Percentiles rank a stretch among this genome's conserved stretches.
phyloP scores from a whole-genome alignment of 2,113 vertebrate species.

The Mellivora capensis region DNA sequence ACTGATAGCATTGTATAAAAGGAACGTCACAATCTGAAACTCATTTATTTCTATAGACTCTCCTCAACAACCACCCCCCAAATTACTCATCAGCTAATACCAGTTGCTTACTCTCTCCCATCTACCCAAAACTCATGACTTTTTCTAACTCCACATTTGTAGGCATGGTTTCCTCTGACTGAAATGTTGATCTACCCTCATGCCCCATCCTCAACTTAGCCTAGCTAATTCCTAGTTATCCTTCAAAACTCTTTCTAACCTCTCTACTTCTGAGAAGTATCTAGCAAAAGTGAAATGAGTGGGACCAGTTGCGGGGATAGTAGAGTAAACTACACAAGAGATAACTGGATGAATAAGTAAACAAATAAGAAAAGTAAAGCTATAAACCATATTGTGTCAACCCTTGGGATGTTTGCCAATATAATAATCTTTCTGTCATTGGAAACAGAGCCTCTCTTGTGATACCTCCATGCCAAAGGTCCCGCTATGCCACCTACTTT shows the following conservation, averaged over 20 bases:
- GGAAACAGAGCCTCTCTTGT: constrained; percentile 81
- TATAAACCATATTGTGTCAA: not conserved
- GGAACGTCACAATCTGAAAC: not conserved
- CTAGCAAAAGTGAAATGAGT: not conserved
- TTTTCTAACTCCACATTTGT: not conserved
- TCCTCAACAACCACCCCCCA: not conserved
- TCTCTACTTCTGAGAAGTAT: not conserved
- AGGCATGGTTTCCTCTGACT: not conserved
- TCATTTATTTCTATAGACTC: not conserved
- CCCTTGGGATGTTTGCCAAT: not conserved
- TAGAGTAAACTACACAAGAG: not conserved
- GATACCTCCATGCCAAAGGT: constrained; percentile 89
- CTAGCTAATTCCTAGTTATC: not conserved
- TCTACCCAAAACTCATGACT: not conserved
- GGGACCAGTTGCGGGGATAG: not conserved
- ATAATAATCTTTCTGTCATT: not conserved
- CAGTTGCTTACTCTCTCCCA: not conserved
- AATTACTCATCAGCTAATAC: not conserved
- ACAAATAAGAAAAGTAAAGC: not conserved
- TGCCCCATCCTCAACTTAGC: not conserved
- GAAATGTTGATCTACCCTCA: not conserved
- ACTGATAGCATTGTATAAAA: not conserved
- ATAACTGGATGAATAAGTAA: not conserved
- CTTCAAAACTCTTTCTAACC: not conserved
- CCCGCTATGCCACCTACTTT: constrained; percentile 96